These are phyloP conservation scores for Drosophila putrida DNA, from an alignment of 2,888 invertebrate species.

Conservation along the genomic window DNA sequence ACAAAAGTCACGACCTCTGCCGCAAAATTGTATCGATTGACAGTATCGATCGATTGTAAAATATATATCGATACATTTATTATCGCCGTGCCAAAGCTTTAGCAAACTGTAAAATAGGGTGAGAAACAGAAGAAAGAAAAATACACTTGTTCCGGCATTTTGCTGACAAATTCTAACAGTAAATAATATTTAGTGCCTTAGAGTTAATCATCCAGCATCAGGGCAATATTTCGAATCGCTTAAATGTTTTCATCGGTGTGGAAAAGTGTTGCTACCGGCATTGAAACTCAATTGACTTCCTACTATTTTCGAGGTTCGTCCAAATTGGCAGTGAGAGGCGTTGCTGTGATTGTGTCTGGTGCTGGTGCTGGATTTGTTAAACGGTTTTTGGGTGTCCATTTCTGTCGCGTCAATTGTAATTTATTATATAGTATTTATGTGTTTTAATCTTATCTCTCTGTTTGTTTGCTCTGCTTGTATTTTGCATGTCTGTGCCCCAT, in stretches of 20 bases:
- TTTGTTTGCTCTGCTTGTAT: conserved; percentile 36
- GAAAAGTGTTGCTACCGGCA: conserved; percentile 87
- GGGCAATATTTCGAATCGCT: conserved; percentile 14
- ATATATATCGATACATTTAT: conserved; percentile 36
- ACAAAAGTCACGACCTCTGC: too few species aligned
- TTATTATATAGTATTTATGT: conserved; percentile 29
- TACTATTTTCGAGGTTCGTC: conserved; percentile 89
- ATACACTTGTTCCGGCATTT: conserved; percentile 41
- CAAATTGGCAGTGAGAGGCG: conserved; percentile 41
- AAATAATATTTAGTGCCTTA: conserved; percentile 55
- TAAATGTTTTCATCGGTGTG: conserved; percentile 87
- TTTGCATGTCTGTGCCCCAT: conserved; percentile 26
- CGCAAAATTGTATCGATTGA: too few species aligned
- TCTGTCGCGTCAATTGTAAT: conserved; percentile 72
- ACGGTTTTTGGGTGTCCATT: conserved; percentile 63
- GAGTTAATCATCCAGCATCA: conserved; percentile 21
- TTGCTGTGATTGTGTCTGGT: conserved; percentile 40
- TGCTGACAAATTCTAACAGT: conserved; percentile 43
- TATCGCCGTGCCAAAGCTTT: conserved; percentile 35
- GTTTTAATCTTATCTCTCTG: conserved; percentile 43
- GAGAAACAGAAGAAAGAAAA: conserved; percentile 14
- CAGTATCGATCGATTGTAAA: too few species aligned
- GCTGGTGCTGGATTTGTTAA: conserved; percentile 59
- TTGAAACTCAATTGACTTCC: conserved; percentile 88
- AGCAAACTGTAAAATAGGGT: conserved; percentile 3